These are phyloP conservation scores for Lasioglossum baleicum DNA, from an alignment of 1,140 invertebrate species.

Conservation along the genomic window DNA sequence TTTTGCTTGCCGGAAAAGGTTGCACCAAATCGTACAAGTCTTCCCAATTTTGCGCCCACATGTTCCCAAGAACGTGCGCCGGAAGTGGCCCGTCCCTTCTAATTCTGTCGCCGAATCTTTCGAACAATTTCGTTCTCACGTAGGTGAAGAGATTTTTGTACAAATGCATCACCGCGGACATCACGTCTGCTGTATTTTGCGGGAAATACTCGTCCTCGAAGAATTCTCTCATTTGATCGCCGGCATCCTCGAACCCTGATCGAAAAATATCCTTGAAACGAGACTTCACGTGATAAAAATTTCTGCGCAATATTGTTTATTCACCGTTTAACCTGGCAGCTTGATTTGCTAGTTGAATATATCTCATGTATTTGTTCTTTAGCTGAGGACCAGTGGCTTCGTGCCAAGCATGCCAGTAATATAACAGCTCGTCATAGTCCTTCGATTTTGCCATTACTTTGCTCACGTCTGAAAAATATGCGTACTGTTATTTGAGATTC, in stretches of 20 bases:
- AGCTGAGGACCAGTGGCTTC: slow-evolving; percentile 88
- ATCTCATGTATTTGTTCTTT: slow-evolving; percentile 88
- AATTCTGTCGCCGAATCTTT: slow-evolving; percentile 85
- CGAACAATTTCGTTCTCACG: slow-evolving; percentile 86
- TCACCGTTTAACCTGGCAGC: slow-evolving; percentile 88
- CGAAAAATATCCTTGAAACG: too few relatives aligned
- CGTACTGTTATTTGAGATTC: too few relatives aligned
- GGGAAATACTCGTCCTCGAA: slow-evolving; percentile 87
- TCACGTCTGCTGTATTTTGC: slow-evolving; percentile 85
- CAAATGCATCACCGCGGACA: slow-evolving; percentile 87
- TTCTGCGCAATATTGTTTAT: slow-evolving; percentile 2
- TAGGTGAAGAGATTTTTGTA: slow-evolving; percentile 94
- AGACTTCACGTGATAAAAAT: too few relatives aligned
- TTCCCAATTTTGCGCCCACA: slow-evolving; percentile 92
- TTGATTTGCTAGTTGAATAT: slow-evolving; percentile 89
- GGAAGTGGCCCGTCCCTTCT: slow-evolving; percentile 87
- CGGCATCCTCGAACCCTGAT: slow-evolving; percentile 88
- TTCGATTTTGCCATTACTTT: slow-evolving; percentile 86
- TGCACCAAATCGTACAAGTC: slow-evolving; percentile 88
- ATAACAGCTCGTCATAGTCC: slow-evolving; percentile 85
- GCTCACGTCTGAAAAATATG: slow-evolving; percentile 81
- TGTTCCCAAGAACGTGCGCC: slow-evolving; percentile 89
- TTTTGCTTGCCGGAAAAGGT: slow-evolving; percentile 87
- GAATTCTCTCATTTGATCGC: slow-evolving; percentile 86
- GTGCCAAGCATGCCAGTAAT: slow-evolving; percentile 90